Conservation (phyloP, 2,888 invertebrate genomes). For the Ganaspis brasiliensis region DNA sequence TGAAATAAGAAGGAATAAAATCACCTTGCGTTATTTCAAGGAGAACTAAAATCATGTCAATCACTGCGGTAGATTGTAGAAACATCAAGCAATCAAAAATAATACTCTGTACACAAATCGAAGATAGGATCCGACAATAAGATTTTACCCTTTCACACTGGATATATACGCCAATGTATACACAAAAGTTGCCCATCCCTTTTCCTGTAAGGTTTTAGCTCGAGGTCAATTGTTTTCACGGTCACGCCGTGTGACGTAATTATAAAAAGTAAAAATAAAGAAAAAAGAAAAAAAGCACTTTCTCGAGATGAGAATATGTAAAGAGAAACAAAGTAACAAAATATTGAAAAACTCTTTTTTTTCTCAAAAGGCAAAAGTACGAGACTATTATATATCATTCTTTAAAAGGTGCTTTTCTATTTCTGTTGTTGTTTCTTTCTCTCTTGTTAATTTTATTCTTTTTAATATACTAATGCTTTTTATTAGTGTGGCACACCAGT, state of each 20-base stretch:
- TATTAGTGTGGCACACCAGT: slow-evolving; percentile 18
- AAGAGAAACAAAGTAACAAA: too few species aligned
- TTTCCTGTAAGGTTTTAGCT: slow-evolving; percentile 22
- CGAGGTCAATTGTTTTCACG: slow-evolving; percentile 57
- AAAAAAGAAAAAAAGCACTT: too few species aligned
- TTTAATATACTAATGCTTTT: neutral
- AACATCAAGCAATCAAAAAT: slow-evolving; percentile 37
- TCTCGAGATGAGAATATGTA: too few species aligned
- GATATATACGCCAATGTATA: slow-evolving; percentile 32
- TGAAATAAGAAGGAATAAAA: slow-evolving; percentile 9
- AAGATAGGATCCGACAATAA: slow-evolving; percentile 26
- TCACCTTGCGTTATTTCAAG: slow-evolving; percentile 5
- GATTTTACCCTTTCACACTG: slow-evolving; percentile 30
- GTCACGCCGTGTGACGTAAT: slow-evolving; percentile 58
- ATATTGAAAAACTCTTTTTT: neutral
- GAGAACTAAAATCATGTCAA: slow-evolving; percentile 22
- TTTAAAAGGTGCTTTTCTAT: slow-evolving; percentile 1
- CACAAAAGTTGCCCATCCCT: slow-evolving; percentile 39
- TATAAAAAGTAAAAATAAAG: slow-evolving; percentile 42
- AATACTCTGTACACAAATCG: slow-evolving; percentile 28
- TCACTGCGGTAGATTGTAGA: slow-evolving; percentile 17
- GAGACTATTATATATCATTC: too few species aligned
- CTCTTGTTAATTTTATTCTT: slow-evolving; percentile 27
- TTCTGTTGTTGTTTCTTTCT: too few species aligned
- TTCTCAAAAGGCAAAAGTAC: neutral